phyloP scores from a whole-genome alignment of 2,888 invertebrate genomes.

The Alentia gelatinosa region DNA sequence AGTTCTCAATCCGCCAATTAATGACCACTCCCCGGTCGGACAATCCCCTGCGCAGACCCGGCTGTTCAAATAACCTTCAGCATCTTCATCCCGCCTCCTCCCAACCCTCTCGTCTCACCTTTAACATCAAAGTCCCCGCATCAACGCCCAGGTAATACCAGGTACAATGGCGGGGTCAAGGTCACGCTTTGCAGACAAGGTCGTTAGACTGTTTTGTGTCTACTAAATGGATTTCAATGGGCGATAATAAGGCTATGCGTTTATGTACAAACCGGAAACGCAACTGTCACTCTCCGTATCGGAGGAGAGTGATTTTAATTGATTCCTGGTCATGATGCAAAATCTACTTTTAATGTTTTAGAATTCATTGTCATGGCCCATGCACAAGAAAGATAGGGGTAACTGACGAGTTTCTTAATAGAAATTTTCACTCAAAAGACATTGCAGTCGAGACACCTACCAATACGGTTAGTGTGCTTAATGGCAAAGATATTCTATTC shows the following conservation, averaged over 20 bases:
- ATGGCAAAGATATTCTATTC: too few relatives aligned
- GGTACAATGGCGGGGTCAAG: background rate
- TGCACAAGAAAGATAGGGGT: too few relatives aligned
- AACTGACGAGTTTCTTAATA: too few relatives aligned
- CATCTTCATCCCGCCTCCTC: background rate
- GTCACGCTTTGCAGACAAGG: background rate
- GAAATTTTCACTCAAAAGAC: too few relatives aligned
- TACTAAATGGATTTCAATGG: background rate
- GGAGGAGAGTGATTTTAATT: background rate
- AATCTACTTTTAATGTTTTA: too few relatives aligned
- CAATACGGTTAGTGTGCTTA: too few relatives aligned
- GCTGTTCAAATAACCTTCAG: conserved; percentile 11
- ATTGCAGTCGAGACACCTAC: too few relatives aligned
- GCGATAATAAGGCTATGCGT: background rate
- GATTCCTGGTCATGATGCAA: background rate
- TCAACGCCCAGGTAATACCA: background rate
- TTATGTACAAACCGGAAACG: background rate
- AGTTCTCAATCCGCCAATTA: background rate
- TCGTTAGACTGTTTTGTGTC: conserved; percentile 39
- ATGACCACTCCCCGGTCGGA: background rate
- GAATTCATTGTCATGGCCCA: too few relatives aligned
- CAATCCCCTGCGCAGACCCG: background rate
- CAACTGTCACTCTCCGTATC: background rate
- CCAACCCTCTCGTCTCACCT: background rate
- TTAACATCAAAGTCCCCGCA: background rate